Percentiles rank a stretch among this genome's conserved stretches.
Conservation (phyloP, 2,797 vertebrate species). For the Galagoides demidoff region DNA sequence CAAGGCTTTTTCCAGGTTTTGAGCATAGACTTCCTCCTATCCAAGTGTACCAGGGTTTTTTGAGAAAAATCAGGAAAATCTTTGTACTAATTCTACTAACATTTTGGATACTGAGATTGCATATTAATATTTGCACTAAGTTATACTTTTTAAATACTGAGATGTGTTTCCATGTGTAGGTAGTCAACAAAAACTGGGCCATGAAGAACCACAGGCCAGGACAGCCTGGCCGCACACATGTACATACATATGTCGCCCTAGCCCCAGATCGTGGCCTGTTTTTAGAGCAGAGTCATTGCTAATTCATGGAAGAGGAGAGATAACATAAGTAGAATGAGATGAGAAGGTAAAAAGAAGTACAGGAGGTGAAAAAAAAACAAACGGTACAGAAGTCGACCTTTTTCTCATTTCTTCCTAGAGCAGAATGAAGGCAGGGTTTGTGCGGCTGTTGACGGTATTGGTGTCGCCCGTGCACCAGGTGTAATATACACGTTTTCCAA, state of each 20-base stretch:
- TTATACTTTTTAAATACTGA: background rate
- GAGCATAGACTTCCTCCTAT: background rate
- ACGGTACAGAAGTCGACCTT: background rate
- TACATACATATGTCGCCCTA: background rate
- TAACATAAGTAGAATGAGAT: background rate
- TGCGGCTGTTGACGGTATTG: fast-evolving
- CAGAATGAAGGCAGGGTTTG: background rate
- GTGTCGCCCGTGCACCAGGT: background rate
- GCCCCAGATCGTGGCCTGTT: background rate
- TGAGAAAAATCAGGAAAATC: background rate
- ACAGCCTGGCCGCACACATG: background rate
- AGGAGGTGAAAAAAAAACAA: background rate
- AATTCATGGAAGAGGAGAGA: background rate
- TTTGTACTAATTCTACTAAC: background rate
- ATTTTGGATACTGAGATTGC: background rate
- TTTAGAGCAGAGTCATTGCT: background rate
- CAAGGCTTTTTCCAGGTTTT: background rate
- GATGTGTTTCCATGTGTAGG: background rate
- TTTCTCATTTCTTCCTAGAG: background rate
- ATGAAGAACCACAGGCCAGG: background rate
- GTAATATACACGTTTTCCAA: background rate
- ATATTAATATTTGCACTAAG: background rate
- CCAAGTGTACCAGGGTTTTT: background rate
- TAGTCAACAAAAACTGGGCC: background rate
- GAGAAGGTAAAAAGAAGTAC: background rate